Base-by-base conservation (phyloP, 1,140 invertebrate species). In the Monomorium pharaonis region DNA sequence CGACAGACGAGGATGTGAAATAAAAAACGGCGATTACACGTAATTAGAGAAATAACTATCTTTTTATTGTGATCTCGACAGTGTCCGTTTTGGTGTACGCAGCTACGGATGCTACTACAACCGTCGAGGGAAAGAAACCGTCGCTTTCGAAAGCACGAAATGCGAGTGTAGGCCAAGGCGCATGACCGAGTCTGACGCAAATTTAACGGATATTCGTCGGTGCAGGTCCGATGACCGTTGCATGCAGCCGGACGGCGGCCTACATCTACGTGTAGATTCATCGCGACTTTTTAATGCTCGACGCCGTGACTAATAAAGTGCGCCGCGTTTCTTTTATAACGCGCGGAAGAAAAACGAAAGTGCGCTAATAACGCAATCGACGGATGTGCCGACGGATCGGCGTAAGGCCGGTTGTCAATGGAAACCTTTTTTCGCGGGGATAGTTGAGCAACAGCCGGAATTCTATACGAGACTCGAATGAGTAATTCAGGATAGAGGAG, bases 261-360 rank as follows among this genome's bases (percentile, higher is more conserved):
- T 24, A 49, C 27, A 49, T 67, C 37, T 63, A 47, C 76, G 77
- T 27, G 65, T 81, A 76, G 72, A 77, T 62, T 47, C 58, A 76
- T 84, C 81, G 81, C 49, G 70, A 49, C 70, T 47, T 84, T 81
- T 72, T 56, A 72, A 72, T 56, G 56, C 72, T 42, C 74, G 60
- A 44, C 58, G 72, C 58, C 42, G 44, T 56, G 74, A 80, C 83
- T 85, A 84, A 63, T 49, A 84, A 62, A 76, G 49, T 84, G 42
- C 75, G 76, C 72, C 33, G 37, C 24, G 47, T 47, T 77, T 85
- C 83, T 85, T 77, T 85, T 37, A 21, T n/a, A n/a, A n/a, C 63
- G 76, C 60, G 75, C 42, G 37, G 27, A 78, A 81, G 76, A 81
- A 85, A 85, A 81, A 81, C 63, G 84, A 85, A 85, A 85, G 76